Base-by-base conservation (phyloP, 2,888 invertebrate species). In the Tenthredo amoena region DNA sequence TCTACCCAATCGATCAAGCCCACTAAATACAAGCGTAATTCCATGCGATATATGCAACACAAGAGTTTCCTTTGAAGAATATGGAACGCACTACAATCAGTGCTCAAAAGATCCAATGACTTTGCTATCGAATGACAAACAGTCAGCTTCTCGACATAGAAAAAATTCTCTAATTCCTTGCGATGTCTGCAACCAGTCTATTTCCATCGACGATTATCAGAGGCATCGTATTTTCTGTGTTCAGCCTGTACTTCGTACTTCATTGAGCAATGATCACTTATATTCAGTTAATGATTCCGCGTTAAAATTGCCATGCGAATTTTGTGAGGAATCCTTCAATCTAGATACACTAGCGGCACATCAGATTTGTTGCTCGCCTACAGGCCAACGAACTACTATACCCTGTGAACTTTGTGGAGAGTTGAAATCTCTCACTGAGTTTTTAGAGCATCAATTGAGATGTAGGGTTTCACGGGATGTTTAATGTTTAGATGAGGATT, bases 321-420 rank as follows among this genome's bases (percentile, higher is more conserved):
- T 83, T 68, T 83, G 83, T 31, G 83, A 83, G 4, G 9, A 50
- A 83, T 68, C 68, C 1, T 83, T 83, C 62, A 47, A 47, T 34
- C 47, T 43, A 1, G 47, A 83, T 4, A 43, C 47, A 43, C n/a
- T 83, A 34, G 68, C 83, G 6, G 83, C 68, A 2, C 83, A 83
- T 71, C 83, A 83, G n/a, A 47, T 83, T 12, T 68, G 18, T 21
- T 83, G 83, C 9, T 31, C 71, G 10, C 68, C 83, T 2, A 12
- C 1, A 31, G 34, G 47, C 12, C 68, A 43, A 10, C 65, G 31
- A 31, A n/a, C 47, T 26, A 7, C 18, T 9, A 83, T 83, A 68
- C 83, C 83, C 15, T 83, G 68, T 31, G 68, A 83, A 31, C 65
- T 83, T 47, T 83, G 68, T 15, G 68, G 83, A 1, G 68, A 83